A percentile compares a stretch with the other conserved stretches of the same genome.
phyloP scores from a whole-genome alignment of 2,113 vertebrate genomes.

The Gopherus flavomarginatus region DNA sequence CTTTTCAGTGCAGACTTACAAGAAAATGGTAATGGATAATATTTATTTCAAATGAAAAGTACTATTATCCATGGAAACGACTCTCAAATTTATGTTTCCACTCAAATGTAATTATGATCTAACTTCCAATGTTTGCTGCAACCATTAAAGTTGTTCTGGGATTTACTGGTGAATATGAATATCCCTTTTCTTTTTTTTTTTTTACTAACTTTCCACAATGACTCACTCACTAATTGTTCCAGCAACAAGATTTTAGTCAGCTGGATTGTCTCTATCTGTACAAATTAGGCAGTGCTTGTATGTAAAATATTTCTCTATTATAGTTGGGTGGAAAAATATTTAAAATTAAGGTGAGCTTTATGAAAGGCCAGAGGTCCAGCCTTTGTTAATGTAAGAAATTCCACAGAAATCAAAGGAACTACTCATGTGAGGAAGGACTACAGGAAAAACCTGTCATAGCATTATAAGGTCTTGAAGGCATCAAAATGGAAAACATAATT shows the following conservation, averaged over 20 bases:
- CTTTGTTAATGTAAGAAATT: neutral
- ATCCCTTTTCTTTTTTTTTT: neutral
- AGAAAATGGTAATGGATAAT: fast-evolving
- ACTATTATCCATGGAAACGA: neutral
- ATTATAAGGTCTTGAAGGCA: neutral
- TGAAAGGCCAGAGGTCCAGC: neutral
- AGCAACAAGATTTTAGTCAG: neutral
- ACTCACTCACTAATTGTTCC: neutral
- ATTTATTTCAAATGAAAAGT: neutral
- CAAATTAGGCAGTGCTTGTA: neutral
- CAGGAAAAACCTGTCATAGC: neutral
- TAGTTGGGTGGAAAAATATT: neutral
- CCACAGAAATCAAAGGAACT: neutral
- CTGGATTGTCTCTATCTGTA: neutral
- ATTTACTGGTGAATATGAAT: neutral
- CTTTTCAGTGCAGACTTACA: neutral
- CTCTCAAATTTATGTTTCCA: neutral
- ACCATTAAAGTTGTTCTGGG: neutral
- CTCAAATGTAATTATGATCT: neutral
- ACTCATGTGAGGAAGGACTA: fast-evolving
- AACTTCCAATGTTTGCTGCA: neutral
- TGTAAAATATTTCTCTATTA: neutral
- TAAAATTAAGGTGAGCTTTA: neutral
- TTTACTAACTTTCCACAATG: neutral
- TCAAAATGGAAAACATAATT: neutral